These are phyloP conservation scores for Oreocharis arfaki DNA, from an alignment of 2,113 vertebrate genomes.

Conservation along the genomic window DNA sequence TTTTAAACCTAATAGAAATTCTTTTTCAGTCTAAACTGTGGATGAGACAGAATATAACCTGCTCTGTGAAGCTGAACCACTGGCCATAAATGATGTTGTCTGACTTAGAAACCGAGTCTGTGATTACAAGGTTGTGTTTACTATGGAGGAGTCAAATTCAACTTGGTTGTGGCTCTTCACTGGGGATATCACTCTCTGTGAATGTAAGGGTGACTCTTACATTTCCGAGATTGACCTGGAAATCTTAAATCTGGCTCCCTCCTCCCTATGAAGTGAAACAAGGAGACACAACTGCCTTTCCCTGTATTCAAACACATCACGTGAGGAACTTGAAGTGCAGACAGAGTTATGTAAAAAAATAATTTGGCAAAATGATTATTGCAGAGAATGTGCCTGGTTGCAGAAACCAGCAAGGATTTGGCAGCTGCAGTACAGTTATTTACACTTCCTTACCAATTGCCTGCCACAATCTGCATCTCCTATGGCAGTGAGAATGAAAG, in stretches of 20 bases:
- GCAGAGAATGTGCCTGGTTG: neutral
- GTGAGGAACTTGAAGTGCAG: rapidly evolving
- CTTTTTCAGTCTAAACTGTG: neutral
- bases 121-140: neutral
- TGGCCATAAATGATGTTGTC: neutral
- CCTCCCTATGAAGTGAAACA: neutral
- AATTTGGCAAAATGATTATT: neutral
- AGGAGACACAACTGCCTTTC: neutral
- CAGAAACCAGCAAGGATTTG: neutral
- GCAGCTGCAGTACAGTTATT: neutral
- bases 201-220: neutral
- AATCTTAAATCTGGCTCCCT: neutral
- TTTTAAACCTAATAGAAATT: neutral
- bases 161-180: neutral
- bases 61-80: neutral
- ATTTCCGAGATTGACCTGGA: neutral
- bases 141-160: neutral
- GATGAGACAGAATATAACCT: neutral
- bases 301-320: neutral
- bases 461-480: neutral
- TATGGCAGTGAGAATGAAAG: neutral
- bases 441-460: neutral
- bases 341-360: neutral
- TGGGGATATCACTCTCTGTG: neutral
- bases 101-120: neutral